Evolutionary conservation across 2,797 vertebrate species (phyloP).

Genomic region (Pseudochirops cupreus): DNA sequence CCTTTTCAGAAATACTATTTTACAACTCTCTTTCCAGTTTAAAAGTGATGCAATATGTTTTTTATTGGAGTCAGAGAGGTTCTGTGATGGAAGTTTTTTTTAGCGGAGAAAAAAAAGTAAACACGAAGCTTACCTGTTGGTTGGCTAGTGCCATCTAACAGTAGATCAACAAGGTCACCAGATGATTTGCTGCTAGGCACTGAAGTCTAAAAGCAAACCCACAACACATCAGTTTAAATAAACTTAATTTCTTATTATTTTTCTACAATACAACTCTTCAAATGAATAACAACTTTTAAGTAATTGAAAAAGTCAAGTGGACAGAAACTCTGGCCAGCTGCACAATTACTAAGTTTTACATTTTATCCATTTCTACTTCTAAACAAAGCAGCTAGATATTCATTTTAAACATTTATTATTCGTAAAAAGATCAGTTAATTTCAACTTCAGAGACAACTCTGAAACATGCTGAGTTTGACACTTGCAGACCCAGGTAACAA

Average conservation of each 20-base stretch:
- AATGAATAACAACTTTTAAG: not conserved
- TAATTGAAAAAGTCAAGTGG: not conserved
- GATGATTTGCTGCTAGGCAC: slow-evolving; percentile 88
- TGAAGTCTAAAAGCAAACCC: slow-evolving; percentile 87
- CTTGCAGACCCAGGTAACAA: not conserved
- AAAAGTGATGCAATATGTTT: not conserved
- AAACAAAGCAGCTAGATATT: not conserved
- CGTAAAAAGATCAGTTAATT: not conserved
- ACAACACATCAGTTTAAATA: slow-evolving; percentile 53
- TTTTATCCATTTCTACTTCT: slow-evolving; percentile 27
- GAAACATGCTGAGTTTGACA: not conserved
- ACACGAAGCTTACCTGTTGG: slow-evolving; percentile 86
- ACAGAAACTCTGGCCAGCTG: not conserved
- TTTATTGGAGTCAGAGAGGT: not conserved
- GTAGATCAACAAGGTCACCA: slow-evolving; percentile 91
- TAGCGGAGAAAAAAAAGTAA: not conserved
- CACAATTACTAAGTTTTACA: not conserved
- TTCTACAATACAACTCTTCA: not conserved
- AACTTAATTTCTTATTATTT: slow-evolving; percentile 5
- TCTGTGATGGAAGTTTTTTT: not conserved
- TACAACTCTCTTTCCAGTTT: not conserved
- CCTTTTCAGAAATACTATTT: not conserved
- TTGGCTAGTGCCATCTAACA: slow-evolving; percentile 91
- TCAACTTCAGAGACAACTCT: not conserved
- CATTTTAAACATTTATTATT: not conserved